Conservation (phyloP, 2,888 invertebrate genomes). For the Phaonia tiefii region DNA sequence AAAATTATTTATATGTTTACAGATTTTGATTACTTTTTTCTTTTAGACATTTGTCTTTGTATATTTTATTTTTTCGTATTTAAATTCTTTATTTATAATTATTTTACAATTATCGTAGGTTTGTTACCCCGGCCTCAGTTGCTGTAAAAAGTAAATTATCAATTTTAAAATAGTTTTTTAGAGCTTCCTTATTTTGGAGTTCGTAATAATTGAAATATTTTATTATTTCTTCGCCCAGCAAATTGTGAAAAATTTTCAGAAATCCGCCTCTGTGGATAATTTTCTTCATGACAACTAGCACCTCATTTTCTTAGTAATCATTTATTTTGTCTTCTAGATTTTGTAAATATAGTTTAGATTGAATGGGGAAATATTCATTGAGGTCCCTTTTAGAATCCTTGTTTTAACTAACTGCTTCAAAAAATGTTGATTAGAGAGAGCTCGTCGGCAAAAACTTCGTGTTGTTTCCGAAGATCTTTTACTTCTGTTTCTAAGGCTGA, state of each 20-base stretch:
- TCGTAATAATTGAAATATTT: not conserved
- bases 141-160: slow-evolving; percentile 6
- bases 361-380: not conserved
- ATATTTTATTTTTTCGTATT: too few relatives aligned
- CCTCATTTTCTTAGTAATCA: too few relatives aligned
- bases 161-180: not conserved
- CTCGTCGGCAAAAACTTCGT: not conserved
- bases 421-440: not conserved
- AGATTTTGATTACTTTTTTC: too few relatives aligned
- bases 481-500: not conserved
- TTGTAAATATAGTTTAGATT: not conserved
- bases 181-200: not conserved
- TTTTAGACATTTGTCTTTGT: too few relatives aligned
- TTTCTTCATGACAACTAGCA: too few relatives aligned
- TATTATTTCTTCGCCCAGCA: too few relatives aligned
- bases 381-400: not conserved
- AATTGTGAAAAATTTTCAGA: too few relatives aligned
- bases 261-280: too few relatives aligned
- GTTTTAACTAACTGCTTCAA: not conserved
- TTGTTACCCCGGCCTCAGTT: too few relatives aligned
- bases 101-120: too few relatives aligned
- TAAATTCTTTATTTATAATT: too few relatives aligned
- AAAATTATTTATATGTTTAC: not conserved
- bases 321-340: too few relatives aligned
- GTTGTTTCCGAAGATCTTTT: not conserved